Percentiles rank a stretch among this genome's conserved stretches.
These are phyloP conservation scores for Hypsibius dujardini DNA, from an alignment of 1,140 invertebrate genomes.

Conservation along the genomic window DNA sequence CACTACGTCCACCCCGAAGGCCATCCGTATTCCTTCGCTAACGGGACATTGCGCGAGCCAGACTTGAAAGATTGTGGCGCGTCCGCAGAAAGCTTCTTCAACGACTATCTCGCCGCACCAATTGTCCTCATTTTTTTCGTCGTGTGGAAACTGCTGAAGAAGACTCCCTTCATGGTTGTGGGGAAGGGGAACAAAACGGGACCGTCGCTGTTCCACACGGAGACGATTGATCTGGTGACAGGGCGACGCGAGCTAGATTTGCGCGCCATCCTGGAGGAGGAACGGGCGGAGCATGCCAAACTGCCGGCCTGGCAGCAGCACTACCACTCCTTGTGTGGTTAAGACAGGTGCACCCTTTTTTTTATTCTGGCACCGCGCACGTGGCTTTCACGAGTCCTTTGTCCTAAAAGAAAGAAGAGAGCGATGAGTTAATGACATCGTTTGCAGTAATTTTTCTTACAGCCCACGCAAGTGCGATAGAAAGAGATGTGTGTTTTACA, in stretches of 20 bases:
- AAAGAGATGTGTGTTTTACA: no score
- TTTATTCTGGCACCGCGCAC: no score
- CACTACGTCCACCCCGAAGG: no score
- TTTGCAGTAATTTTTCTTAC: no score
- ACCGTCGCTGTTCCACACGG: not conserved
- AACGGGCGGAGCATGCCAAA: slow-evolving; percentile 4
- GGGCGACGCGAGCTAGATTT: slow-evolving; percentile 5
- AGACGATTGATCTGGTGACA: slow-evolving; percentile 13
- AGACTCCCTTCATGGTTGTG: slow-evolving; percentile 11
- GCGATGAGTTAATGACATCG: no score
- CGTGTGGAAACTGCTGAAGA: not conserved
- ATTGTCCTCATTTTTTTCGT: slow-evolving; percentile 5
- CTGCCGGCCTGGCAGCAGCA: not conserved
- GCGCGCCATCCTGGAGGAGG: not conserved
- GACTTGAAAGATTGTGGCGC: not conserved
- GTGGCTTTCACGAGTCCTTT: no score
- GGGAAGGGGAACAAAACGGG: not conserved
- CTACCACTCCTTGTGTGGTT: not conserved
- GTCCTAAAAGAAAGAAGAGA: no score
- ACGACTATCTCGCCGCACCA: slow-evolving; percentile 5
- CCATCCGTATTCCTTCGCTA: no score
- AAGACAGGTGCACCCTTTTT: not conserved
- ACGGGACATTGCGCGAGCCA: no score
- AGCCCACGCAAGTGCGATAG: no score
- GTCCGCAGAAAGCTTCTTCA: not conserved